Percentiles rank a stretch among this genome's conserved stretches.
Evolutionary conservation across 2,113 vertebrate species (phyloP).

Genomic region (Vidua chalybeata): DNA sequence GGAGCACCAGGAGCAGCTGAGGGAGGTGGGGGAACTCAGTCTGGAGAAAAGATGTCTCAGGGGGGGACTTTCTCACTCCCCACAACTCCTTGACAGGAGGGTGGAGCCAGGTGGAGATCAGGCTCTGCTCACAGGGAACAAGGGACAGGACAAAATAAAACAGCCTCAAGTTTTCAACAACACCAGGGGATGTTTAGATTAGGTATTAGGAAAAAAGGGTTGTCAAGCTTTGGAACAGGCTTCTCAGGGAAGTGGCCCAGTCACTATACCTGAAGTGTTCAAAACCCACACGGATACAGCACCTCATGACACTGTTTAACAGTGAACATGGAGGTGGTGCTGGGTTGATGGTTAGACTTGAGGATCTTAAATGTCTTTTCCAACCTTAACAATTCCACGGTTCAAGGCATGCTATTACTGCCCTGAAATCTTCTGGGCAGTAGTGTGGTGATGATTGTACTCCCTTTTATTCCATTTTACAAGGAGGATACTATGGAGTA

Average conservation of each 20-base stretch:
- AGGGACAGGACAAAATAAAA: neutral
- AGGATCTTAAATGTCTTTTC: neutral
- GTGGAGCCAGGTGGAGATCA: neutral
- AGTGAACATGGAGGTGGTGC: neutral
- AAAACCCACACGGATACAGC: neutral
- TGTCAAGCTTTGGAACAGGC: neutral
- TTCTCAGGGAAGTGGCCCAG: neutral
- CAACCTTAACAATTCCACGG: neutral
- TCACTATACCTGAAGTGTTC: neutral
- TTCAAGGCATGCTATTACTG: neutral
- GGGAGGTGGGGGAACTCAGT: neutral
- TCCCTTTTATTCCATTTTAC: neutral
- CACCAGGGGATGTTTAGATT: neutral
- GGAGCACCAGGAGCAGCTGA: neutral
- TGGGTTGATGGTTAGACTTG: neutral
- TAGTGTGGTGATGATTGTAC: neutral
- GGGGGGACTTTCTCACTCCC: neutral
- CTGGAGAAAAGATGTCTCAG: neutral
- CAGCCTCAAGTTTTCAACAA: fast-evolving
- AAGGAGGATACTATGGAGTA: neutral
- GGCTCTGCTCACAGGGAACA: neutral
- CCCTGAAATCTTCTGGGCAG: neutral
- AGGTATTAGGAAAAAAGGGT: neutral
- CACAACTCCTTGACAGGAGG: neutral
- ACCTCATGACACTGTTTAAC: neutral